Base-by-base conservation (phyloP, 64 coral and sea anemone species). In the Acropora tenuis region DNA sequence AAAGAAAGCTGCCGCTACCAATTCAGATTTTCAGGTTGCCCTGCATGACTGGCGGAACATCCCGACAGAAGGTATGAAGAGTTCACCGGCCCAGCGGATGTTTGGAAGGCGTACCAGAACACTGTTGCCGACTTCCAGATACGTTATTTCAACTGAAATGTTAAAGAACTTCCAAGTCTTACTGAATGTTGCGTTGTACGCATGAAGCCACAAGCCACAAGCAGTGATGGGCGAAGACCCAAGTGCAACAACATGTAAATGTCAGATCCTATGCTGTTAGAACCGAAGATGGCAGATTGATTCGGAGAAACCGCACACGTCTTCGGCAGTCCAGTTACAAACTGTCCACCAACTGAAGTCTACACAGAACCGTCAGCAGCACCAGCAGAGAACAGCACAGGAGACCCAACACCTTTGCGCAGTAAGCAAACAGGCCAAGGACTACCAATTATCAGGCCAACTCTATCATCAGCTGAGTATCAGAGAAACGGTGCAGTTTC, bases 101-200 rank as follows among this genome's bases (percentile, higher is more conserved):
- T 79, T 79, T 13, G 73, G 73, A 13, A 75, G 8, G 41, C 42
- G 73, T 43, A 75, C 73, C 43, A 75, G 42, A 75, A 79, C 47
- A 48, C 77, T 41, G 49, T 20, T 79, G 77, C n/a, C 77, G 44
- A 72, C 83, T 17, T 79, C 47, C 84, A 87, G 47, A 50, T 69
- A 74, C 48, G 43, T 42, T 78, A 89, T 57, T 89, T 59, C 75
- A 72, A 89, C 75, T 50, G 47, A 68, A 94, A 52, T 43, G 90
- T 74, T 13, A 78, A 86, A 83, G 79, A 91, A 76, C 69, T 90
- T 41, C 55, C 47, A 16, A n/a, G 55, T n/a, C 91, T 93, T 16
- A 87, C 12, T 5, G 12, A 65, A 16, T 55, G 82, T 46, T 55
- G 68, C 68, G 67, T 68, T 65, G 50, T 84, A 68, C 82, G 53